Evolutionary conservation across 2,797 vertebrate species (phyloP), one percentile per base, ranked within the genome.

Genomic region (Ctenopoma kingsleyae): DNA sequence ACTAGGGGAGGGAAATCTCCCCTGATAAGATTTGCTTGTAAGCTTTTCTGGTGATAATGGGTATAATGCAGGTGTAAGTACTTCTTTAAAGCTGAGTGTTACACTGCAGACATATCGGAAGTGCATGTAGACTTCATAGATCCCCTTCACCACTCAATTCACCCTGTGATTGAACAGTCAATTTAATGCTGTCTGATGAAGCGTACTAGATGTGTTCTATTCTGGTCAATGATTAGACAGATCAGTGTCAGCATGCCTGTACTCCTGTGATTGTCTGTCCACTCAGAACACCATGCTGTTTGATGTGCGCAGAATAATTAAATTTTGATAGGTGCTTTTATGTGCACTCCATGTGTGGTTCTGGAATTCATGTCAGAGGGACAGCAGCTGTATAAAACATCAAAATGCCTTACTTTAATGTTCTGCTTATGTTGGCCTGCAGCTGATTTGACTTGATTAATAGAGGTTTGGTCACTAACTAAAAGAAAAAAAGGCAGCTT

Each of bases 1-100:
- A 78, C 67, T 64, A 48, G 15, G 49, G 56, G 51, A 74, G 61
- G 71, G 54, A 70, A 43, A 47, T 15, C 41, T 74, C 23, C 67
- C 50, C 46, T 67, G 62, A 81, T 91, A 65, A 81, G 80, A 83
- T 91, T 86, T 83, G 65, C 73, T 46, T 41, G 71, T 40, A 32
- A 54, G 64, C 75, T 67, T 61, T 49, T 10, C 48, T 55, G 32
- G 58, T 30, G 53, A 72, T 87, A 84, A 87, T 85, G 52, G 58
- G n/a, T 75, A 71, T 82, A 81, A 84, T 85, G 67, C 56, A 76
- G 75, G 66, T 78, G 65, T 68, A 56, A 69, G 71, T 50, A 51
- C 59, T 69, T 83, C 63, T 83, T 83, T 76, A 82, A 60, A 71
- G 67, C 65, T 60, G 7, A 60, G 49, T 78, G 61, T 64, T 79